phyloP scores from a whole-genome alignment of 92 coral and sea anemone species.

The Zoanthus sansibaricus region DNA sequence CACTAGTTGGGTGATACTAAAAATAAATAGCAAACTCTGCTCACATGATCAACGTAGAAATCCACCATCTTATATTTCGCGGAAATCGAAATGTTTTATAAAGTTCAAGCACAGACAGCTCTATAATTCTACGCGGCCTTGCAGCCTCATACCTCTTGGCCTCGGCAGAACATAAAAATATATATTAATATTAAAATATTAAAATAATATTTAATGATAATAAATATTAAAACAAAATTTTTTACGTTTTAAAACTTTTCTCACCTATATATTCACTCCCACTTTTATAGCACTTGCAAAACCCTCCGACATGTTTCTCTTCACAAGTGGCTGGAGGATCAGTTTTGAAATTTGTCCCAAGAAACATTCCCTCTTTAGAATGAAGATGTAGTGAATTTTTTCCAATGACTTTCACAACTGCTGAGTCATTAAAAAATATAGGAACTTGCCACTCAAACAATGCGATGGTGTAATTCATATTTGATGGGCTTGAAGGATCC shows the following conservation, averaged over 20 bases:
- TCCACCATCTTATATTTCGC: too few species aligned
- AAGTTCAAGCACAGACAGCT: too few species aligned
- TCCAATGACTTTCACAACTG: slow-evolving; percentile 58
- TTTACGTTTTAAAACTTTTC: background rate
- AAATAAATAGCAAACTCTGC: too few species aligned
- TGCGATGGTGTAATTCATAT: background rate
- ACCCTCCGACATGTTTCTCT: slow-evolving; percentile 67
- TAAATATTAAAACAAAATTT: too few species aligned
- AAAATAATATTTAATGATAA: too few species aligned
- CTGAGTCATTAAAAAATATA: slow-evolving; percentile 72
- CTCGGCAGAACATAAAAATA: too few species aligned
- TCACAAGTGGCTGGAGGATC: background rate
- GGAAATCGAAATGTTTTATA: too few species aligned
- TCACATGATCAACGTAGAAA: too few species aligned
- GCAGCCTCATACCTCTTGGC: too few species aligned
- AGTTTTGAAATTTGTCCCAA: slow-evolving; percentile 62
- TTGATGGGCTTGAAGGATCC: background rate
- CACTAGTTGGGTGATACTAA: too few species aligned
- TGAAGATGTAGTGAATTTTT: slow-evolving; percentile 54
- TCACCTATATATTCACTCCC: background rate
- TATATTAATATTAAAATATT: too few species aligned
- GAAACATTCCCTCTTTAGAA: slow-evolving; percentile 73
- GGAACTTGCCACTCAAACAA: slow-evolving; percentile 71
- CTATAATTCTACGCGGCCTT: too few species aligned
- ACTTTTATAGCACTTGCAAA: slow-evolving; percentile 45